Conservation (phyloP, 2,113 vertebrate species). For the Eidolon helvum region DNA sequence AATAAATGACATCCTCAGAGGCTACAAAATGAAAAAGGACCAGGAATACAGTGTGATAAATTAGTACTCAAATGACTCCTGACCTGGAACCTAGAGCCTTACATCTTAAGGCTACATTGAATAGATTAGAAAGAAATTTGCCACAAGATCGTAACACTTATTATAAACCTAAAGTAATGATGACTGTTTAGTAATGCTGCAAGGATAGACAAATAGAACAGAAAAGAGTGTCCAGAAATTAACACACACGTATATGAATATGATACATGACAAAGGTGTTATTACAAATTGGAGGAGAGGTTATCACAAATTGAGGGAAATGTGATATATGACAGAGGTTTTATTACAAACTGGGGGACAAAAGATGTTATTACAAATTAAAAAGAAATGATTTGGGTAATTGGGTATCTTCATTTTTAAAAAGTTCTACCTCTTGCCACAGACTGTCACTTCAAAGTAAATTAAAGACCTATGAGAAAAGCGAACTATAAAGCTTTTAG, state of each 20-base stretch:
- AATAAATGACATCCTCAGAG: not conserved
- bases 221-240: not conserved
- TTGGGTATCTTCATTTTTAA: not conserved
- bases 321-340: not conserved
- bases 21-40: not conserved
- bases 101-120: not conserved
- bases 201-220: not conserved
- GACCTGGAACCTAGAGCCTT: not conserved
- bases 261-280: not conserved
- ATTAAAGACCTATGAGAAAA: constrained; percentile 1
- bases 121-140: not conserved
- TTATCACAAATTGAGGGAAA: not conserved
- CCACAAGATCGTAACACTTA: not conserved
- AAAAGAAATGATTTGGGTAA: not conserved
- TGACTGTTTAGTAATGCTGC: not conserved
- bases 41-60: not conserved
- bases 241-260: not conserved
- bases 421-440: not conserved
- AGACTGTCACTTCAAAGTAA: not conserved
- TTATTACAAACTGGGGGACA: not conserved
- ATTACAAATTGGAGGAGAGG: not conserved
- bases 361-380: not conserved
- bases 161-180: not conserved
- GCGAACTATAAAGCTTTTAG: not conserved
- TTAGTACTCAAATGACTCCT: not conserved